A percentile compares a stretch with the other conserved stretches of the same genome.
These are phyloP conservation scores for Macrotis lagotis DNA, from an alignment of 2,113 vertebrate species.

Conservation along the genomic window DNA sequence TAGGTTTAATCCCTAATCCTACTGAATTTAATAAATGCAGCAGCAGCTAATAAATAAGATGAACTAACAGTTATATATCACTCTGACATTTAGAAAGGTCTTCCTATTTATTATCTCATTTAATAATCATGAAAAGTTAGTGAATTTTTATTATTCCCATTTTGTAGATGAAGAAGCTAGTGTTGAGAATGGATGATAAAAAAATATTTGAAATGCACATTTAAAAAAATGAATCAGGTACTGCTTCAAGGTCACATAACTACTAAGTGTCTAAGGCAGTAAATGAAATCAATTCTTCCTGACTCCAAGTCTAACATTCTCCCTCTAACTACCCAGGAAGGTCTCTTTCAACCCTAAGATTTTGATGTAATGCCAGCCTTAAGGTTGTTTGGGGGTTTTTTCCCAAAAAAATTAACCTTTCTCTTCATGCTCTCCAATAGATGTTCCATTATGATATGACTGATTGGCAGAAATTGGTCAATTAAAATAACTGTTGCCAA, in stretches of 20 bases:
- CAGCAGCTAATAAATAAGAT: not conserved
- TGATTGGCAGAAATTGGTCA: not conserved
- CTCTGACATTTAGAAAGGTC: not conserved
- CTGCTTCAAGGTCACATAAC: not conserved
- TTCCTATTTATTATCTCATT: not conserved
- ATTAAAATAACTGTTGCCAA: not conserved
- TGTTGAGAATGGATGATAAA: not conserved
- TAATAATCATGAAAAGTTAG: not conserved
- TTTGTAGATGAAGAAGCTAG: not conserved
- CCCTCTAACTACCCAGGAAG: not conserved
- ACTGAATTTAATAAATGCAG: not conserved
- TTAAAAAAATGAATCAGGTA: too few species aligned
- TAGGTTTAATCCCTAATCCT: not conserved
- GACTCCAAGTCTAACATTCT: not conserved
- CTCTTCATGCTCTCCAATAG: not conserved
- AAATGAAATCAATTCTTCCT: not conserved
- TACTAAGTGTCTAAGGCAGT: not conserved
- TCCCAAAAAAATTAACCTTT: not conserved
- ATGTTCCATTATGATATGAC: not conserved
- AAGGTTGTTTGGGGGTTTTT: not conserved
- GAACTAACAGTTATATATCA: not conserved
- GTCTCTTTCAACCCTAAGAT: not conserved
- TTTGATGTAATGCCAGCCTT: not conserved
- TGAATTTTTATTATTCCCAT: not conserved
- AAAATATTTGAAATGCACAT: too few species aligned